Conservation (phyloP, 2,113 vertebrate species). For the Dicerorhinus sumatrensis region DNA sequence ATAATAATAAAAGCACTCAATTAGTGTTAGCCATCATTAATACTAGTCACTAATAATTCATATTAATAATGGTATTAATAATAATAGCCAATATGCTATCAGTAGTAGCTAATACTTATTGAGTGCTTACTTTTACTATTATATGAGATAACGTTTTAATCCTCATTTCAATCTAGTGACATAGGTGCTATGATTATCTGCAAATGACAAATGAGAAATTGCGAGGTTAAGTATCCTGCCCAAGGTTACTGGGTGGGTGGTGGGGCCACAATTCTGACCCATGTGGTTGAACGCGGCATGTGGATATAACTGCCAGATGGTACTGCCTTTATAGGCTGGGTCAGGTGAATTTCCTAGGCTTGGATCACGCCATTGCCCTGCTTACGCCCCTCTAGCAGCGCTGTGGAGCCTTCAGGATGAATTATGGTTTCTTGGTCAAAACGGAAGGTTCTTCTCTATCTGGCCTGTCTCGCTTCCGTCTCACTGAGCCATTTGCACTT, state of each 20-base stretch:
- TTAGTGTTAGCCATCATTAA: not conserved
- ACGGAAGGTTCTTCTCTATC: not conserved
- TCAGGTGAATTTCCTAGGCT: not conserved
- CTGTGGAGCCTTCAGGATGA: not conserved
- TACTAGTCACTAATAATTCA: not conserved
- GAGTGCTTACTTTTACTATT: constrained; percentile 26
- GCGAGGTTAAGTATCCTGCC: not conserved
- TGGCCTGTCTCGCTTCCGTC: not conserved
- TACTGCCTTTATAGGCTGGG: not conserved
- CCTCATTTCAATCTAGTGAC: not conserved
- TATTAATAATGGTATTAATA: not conserved
- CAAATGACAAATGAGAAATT: not conserved
- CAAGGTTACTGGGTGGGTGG: not conserved
- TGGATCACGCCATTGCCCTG: not conserved
- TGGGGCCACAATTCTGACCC: not conserved
- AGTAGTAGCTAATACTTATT: not conserved
- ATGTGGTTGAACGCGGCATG: not conserved
- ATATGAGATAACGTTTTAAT: not conserved
- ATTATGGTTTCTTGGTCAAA: not conserved
- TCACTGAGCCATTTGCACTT: not conserved
- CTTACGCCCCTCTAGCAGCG: not conserved
- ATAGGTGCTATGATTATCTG: not conserved
- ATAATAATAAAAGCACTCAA: not conserved
- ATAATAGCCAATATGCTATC: not conserved
- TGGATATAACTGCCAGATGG: not conserved